Evolutionary conservation across 2,888 invertebrate genomes (phyloP).

Genomic region (Polietes domitor): DNA sequence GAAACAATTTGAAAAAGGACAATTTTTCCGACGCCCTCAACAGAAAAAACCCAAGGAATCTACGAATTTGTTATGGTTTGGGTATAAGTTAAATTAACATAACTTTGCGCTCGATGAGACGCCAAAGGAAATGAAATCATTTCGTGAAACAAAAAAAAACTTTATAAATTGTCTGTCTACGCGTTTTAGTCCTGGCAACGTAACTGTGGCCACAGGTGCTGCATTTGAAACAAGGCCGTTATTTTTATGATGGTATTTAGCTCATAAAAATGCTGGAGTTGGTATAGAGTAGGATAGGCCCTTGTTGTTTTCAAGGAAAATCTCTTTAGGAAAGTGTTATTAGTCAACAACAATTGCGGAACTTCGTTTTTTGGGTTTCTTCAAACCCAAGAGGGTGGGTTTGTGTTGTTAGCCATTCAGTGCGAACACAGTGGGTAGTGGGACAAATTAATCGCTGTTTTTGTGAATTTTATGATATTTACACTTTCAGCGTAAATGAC

Average conservation of each 20-base stretch:
- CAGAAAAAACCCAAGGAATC: constrained; percentile 32
- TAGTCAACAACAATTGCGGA: constrained; percentile 48
- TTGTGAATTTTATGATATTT: constrained; percentile 77
- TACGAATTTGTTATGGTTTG: constrained; percentile 40
- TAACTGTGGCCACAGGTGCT: constrained; percentile 80
- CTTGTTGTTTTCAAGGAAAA: constrained; percentile 34
- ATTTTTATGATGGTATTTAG: constrained; percentile 76
- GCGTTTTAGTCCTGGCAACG: constrained; percentile 39
- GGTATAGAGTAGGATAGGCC: constrained; percentile 36
- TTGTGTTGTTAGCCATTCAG: neutral
- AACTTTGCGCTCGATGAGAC: constrained; percentile 1
- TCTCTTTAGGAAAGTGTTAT: constrained; percentile 64
- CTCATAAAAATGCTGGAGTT: constrained; percentile 65
- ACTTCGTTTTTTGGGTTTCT: neutral
- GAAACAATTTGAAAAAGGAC: constrained; percentile 47
- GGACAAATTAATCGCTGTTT: constrained; percentile 67
- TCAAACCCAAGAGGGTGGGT: constrained; percentile 21
- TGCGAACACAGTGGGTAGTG: neutral
- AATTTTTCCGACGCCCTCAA: neutral
- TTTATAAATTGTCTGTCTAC: constrained; percentile 10
- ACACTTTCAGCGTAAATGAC: constrained; percentile 70
- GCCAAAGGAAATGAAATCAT: constrained; percentile 30
- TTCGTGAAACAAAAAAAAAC: constrained; percentile 20
- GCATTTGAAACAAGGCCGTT: constrained; percentile 68
- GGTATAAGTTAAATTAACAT: constrained; percentile 63